Conservation (phyloP, 2,888 invertebrate genomes). For the Megamerina dolium region DNA sequence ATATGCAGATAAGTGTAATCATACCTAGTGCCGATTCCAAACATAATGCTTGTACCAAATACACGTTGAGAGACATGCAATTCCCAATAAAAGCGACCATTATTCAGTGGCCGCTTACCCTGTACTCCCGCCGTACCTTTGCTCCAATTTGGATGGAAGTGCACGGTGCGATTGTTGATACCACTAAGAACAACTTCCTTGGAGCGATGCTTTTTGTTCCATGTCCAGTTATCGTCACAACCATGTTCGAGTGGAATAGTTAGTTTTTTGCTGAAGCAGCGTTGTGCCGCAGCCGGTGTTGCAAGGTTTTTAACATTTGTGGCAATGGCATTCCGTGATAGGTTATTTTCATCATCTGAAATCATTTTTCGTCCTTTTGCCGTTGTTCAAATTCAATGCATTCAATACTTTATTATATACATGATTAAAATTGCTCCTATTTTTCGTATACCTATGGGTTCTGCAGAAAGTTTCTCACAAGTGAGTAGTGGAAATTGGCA, state of each 20-base stretch:
- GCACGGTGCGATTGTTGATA: constrained; percentile 54
- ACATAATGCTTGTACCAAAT: constrained; percentile 72
- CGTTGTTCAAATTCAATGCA: too few species aligned
- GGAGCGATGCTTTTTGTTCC: constrained; percentile 57
- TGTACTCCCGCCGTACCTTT: constrained; percentile 67
- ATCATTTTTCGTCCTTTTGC: constrained; percentile 17
- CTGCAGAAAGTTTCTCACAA: too few species aligned
- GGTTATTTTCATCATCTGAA: constrained; percentile 21
- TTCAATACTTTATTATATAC: too few species aligned
- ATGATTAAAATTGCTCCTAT: too few species aligned
- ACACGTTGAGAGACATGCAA: constrained; percentile 58
- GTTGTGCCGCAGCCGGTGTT: not conserved
- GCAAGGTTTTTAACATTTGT: constrained; percentile 4
- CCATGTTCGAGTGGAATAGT: constrained; percentile 45
- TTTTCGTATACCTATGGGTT: too few species aligned
- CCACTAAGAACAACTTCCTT: constrained; percentile 57
- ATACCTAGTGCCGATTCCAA: constrained; percentile 53
- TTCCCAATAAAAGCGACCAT: constrained; percentile 63
- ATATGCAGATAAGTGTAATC: too few species aligned
- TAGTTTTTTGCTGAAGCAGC: too few species aligned
- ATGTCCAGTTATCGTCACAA: constrained; percentile 63
- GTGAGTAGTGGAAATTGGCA: too few species aligned
- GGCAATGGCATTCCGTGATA: not conserved
- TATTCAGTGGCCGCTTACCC: constrained; percentile 61
- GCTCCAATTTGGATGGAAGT: constrained; percentile 72